phyloP scores from a whole-genome alignment of 2,888 invertebrate genomes.

The Orthosia gracilis region DNA sequence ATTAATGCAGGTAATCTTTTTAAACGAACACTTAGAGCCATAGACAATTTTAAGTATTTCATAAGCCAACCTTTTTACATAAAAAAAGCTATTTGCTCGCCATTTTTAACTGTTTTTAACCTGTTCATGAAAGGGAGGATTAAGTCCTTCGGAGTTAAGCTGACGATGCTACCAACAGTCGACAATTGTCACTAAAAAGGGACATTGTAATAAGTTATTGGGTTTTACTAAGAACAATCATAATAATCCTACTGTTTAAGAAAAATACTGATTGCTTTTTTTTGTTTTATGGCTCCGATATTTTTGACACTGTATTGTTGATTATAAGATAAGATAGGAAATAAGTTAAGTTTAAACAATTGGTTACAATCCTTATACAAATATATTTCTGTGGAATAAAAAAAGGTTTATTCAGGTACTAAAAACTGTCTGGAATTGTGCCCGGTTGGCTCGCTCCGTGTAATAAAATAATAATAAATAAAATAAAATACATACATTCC shows the following conservation, averaged over 20 bases:
- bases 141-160: conserved; percentile 29
- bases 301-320: background rate
- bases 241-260: conserved; percentile 9
- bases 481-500: no score
- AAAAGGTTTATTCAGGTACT: no score
- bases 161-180: conserved; percentile 41
- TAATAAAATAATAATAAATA: no score
- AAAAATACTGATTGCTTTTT: background rate
- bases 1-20: conserved; percentile 49
- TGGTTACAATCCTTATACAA: no score
- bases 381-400: no score
- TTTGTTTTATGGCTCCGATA: background rate
- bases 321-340: background rate
- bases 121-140: conserved; percentile 47
- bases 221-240: conserved; percentile 19
- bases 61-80: conserved; percentile 60
- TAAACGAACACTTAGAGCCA: conserved; percentile 36
- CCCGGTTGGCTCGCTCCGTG: no score
- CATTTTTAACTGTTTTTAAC: conserved; percentile 54
- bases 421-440: no score
- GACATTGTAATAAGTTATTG: conserved; percentile 16
- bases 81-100: conserved; percentile 40
- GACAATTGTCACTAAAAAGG: conserved; percentile 42
- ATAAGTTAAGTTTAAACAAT: background rate
- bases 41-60: conserved; percentile 49